Evolutionary conservation across 2,888 invertebrate genomes (phyloP).

Genomic region (Timema cristinae): DNA sequence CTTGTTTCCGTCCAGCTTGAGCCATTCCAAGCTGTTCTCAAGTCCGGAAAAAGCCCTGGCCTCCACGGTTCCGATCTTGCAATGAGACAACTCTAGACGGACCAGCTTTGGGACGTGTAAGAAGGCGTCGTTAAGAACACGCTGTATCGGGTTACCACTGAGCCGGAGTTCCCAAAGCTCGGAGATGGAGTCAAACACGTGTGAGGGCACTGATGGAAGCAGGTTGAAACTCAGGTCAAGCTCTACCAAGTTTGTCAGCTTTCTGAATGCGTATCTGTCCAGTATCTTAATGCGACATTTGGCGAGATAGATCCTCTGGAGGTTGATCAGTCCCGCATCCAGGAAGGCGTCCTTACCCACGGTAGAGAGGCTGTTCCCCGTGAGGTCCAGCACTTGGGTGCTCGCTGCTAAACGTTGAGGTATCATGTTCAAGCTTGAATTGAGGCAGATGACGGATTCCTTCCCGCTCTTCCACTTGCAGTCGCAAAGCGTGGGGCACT

Average conservation of each 20-base stretch:
- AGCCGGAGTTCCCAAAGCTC: conserved; percentile 72
- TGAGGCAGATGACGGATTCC: conserved; percentile 75
- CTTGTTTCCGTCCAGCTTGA: conserved; percentile 72
- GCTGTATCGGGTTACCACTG: conserved; percentile 69
- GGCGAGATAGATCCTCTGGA: conserved; percentile 73
- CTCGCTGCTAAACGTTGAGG: conserved; percentile 69
- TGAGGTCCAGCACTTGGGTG: conserved; percentile 75
- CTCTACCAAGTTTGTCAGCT: conserved; percentile 76
- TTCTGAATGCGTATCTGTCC: conserved; percentile 69
- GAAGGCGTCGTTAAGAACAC: conserved; percentile 67
- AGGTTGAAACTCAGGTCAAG: conserved; percentile 74
- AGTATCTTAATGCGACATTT: conserved; percentile 66
- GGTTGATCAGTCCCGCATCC: conserved; percentile 68
- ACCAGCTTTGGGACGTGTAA: conserved; percentile 57
- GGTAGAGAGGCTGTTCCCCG: conserved; percentile 64
- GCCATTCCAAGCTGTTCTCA: conserved; percentile 67
- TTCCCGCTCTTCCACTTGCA: conserved; percentile 88
- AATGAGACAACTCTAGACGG: conserved; percentile 68
- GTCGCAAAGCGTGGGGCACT: conserved; percentile 73
- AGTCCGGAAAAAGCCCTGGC: conserved; percentile 66
- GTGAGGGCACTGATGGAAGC: conserved; percentile 63
- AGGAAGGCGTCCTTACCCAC: conserved; percentile 72
- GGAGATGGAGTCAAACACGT: conserved; percentile 66
- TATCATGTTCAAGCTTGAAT: conserved; percentile 68
- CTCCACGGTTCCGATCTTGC: conserved; percentile 65